Conservation (phyloP, 2,888 invertebrate species). For the Odontocolon sp. region DNA sequence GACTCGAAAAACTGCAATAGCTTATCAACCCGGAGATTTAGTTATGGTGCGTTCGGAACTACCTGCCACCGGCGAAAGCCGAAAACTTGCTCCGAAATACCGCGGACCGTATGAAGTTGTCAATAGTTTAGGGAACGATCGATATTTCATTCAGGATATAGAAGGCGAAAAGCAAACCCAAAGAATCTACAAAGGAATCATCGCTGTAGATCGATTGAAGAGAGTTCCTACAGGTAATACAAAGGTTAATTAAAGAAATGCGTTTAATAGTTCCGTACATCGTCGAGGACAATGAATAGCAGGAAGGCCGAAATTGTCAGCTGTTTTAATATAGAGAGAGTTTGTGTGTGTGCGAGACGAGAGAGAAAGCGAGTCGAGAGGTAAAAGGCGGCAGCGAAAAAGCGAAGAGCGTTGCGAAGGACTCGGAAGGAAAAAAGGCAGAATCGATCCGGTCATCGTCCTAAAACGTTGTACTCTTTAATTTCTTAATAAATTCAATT, state of each 20-base stretch:
- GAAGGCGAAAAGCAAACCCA: conserved; percentile 55
- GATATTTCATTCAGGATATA: conserved; percentile 52
- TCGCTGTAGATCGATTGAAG: conserved; percentile 39
- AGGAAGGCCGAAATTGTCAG: not conserved
- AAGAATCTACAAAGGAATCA: conserved; percentile 45
- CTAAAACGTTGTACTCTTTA: too few species aligned
- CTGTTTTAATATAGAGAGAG: not conserved
- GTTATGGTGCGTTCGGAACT: conserved; percentile 37
- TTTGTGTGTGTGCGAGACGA: not conserved
- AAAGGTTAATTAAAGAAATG: not conserved
- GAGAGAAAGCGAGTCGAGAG: not conserved
- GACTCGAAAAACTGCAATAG: conserved; percentile 11
- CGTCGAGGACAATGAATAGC: not conserved
- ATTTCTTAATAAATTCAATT: too few species aligned
- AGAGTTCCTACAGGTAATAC: conserved; percentile 3
- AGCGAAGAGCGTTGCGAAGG: too few species aligned
- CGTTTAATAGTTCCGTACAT: not conserved
- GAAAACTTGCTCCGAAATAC: conserved; percentile 45
- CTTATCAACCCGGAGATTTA: conserved; percentile 26
- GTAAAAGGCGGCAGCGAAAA: too few species aligned
- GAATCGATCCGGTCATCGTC: too few species aligned
- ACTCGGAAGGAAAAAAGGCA: too few species aligned
- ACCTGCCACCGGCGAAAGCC: conserved; percentile 44
- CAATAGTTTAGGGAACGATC: conserved; percentile 41
- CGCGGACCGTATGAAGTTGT: conserved; percentile 53